phyloP scores from a whole-genome alignment of 2,888 invertebrate species.

The Drosophila mimetica region DNA sequence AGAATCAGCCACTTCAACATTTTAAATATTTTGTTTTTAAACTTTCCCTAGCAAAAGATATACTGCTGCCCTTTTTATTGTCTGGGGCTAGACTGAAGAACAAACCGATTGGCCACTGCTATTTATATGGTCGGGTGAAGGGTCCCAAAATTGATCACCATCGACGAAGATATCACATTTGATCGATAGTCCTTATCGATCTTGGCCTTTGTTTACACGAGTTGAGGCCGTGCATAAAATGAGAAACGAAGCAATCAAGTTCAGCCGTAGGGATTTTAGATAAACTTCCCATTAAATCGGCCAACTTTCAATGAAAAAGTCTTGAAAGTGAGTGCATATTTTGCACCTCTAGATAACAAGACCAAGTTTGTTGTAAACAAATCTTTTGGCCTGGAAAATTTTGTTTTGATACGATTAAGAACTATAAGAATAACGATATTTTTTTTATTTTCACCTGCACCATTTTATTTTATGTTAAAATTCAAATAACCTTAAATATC shows the following conservation, averaged over 20 bases:
- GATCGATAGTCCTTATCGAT: slow-evolving; percentile 34
- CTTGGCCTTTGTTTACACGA: slow-evolving; percentile 22
- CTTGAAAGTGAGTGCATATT: slow-evolving; percentile 30
- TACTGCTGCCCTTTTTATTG: slow-evolving; percentile 31
- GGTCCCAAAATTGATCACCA: slow-evolving; percentile 48
- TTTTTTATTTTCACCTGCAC: no score
- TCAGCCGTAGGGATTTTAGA: slow-evolving; percentile 13
- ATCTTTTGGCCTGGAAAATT: slow-evolving; percentile 1
- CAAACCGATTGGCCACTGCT: not conserved
- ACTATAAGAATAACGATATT: not conserved
- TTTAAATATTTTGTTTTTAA: not conserved
- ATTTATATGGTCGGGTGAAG: slow-evolving; percentile 51
- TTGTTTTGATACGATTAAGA: not conserved
- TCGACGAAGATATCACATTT: slow-evolving; percentile 50
- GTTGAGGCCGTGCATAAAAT: slow-evolving; percentile 6
- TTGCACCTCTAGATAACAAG: slow-evolving; percentile 23
- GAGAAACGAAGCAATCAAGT: slow-evolving; percentile 1
- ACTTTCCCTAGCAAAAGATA: slow-evolving; percentile 85
- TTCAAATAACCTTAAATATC: not conserved
- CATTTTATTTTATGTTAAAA: not conserved
- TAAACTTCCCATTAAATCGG: slow-evolving; percentile 11
- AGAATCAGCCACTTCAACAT: slow-evolving; percentile 66
- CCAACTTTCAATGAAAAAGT: slow-evolving; percentile 18
- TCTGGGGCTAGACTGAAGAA: slow-evolving; percentile 43
- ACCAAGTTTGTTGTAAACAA: slow-evolving; percentile 15